Evolutionary conservation across 2,113 vertebrate species (phyloP).

Genomic region (Malurus cyaneus): DNA sequence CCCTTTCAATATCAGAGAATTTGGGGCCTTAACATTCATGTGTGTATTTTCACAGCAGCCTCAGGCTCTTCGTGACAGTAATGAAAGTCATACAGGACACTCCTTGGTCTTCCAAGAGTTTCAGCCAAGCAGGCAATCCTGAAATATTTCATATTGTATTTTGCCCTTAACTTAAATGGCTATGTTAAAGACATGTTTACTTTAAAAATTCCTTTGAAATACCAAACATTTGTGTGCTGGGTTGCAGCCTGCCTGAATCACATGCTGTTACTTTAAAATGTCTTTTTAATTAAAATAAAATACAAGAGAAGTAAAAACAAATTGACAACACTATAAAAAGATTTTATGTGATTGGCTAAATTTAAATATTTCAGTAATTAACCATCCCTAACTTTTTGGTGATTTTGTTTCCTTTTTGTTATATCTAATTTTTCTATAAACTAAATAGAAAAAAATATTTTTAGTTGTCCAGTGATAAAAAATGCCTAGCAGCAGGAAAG

Average conservation of each 20-base stretch:
- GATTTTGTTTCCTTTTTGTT: not conserved
- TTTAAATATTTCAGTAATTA: conserved; percentile 13
- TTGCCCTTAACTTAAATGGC: not conserved
- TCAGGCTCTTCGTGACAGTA: not conserved
- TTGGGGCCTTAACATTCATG: not conserved
- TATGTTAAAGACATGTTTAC: not conserved
- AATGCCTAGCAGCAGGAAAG: conserved; percentile 47
- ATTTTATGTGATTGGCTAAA: conserved; percentile 2
- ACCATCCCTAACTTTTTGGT: not conserved
- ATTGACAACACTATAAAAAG: conserved; percentile 8
- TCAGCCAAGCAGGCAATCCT: not conserved
- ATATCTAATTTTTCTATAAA: not conserved
- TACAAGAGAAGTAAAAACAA: not conserved
- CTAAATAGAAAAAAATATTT: conserved; percentile 47
- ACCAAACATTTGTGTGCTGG: not conserved
- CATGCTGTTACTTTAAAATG: not conserved
- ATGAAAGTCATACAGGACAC: not conserved
- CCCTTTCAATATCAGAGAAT: not conserved
- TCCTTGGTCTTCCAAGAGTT: not conserved
- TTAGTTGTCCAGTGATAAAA: conserved; percentile 62
- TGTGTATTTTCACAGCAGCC: not conserved
- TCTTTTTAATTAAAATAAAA: conserved; percentile 17
- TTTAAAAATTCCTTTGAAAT: conserved; percentile 36
- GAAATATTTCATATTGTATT: not conserved
- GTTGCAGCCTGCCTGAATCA: not conserved